Evolutionary conservation across 2,113 vertebrate species (phyloP).

Genomic region (Phodopus roborovskii): DNA sequence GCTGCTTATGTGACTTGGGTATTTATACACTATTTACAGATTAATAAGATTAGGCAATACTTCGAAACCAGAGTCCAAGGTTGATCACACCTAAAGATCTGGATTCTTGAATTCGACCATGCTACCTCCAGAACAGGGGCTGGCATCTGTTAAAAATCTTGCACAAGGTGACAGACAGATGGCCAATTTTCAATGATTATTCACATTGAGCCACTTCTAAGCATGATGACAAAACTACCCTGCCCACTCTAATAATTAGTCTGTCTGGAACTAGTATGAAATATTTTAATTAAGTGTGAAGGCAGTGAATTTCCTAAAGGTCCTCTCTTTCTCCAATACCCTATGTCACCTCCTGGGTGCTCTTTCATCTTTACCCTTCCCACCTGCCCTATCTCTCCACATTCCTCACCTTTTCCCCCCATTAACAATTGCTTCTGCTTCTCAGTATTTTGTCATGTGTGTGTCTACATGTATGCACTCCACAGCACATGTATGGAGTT

Average conservation of each 20-base stretch:
- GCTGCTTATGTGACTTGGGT: slow-evolving; percentile 61
- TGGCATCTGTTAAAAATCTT: slow-evolving; percentile 63
- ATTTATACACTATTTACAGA: slow-evolving; percentile 48
- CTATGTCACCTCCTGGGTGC: neutral
- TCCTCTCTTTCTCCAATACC: neutral
- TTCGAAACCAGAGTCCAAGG: slow-evolving; percentile 58
- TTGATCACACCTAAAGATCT: slow-evolving; percentile 28
- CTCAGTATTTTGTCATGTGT: neutral
- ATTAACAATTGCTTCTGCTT: neutral
- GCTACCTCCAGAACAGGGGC: slow-evolving; percentile 66
- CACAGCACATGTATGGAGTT: neutral
- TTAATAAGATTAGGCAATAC: slow-evolving; percentile 58
- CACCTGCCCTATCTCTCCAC: neutral
- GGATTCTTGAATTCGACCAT: slow-evolving; percentile 17
- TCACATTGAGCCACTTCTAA: neutral
- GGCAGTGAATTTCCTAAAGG: neutral
- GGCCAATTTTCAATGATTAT: neutral
- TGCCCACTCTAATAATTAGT: neutral
- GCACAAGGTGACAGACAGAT: slow-evolving; percentile 17
- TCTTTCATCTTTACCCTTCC: neutral
- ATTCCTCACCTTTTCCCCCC: neutral
- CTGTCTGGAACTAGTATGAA: neutral
- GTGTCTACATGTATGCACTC: neutral
- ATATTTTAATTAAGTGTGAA: neutral
- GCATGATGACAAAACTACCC: neutral